Base-by-base conservation (phyloP, 1,140 invertebrate genomes). In the Brachionus rotundiformis region DNA sequence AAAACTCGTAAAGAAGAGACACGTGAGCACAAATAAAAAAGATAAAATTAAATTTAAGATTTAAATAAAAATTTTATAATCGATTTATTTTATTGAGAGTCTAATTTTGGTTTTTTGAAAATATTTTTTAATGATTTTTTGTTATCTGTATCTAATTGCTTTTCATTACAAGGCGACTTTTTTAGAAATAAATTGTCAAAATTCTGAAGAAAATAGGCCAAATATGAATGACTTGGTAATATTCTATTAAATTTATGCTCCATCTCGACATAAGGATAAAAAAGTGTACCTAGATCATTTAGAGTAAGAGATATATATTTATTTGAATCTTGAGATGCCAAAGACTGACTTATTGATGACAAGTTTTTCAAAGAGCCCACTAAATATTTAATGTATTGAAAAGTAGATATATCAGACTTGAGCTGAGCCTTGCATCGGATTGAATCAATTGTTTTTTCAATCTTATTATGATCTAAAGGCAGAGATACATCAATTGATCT, bases 1-100 rank as follows among this genome's bases (percentile, higher is more conserved):
- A 63, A 79, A 79, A 31, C 10, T 23, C 11, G 25, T 39, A 11
- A 79, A 79, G 47, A 79, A 79, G 41, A 79, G 31, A 13, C 76
- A 79, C 41, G 76, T 79, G 1, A 79, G 76, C 47, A 79, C 76
- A 13, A 79, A 79, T 79, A 79, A 79, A 79, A 79, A 79, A 41
- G 76, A 79, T 39, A 79, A 79, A 1, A 33, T 79, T 19, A 79
- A 54, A 54, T 54, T 79, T 59, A 54, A 63, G 47, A 33, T 11
- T 8, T 41, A 13, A 41, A 41, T 13, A 36, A 36, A 8, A 6
- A 41, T 11, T 1, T 41, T 41, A 13, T 3, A 41, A 0, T 13
- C n/a, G 1, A 41, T 11, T 11, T 11, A 41, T 25, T 54, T 54
- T 54, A 54, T 63, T 63, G 25, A 29, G 63, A 19, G 36, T 68